A percentile compares a stretch with the other conserved stretches of the same genome.
phyloP scores from a whole-genome alignment of 92 coral and sea anemone genomes.

The Parazoanthus darwini region DNA sequence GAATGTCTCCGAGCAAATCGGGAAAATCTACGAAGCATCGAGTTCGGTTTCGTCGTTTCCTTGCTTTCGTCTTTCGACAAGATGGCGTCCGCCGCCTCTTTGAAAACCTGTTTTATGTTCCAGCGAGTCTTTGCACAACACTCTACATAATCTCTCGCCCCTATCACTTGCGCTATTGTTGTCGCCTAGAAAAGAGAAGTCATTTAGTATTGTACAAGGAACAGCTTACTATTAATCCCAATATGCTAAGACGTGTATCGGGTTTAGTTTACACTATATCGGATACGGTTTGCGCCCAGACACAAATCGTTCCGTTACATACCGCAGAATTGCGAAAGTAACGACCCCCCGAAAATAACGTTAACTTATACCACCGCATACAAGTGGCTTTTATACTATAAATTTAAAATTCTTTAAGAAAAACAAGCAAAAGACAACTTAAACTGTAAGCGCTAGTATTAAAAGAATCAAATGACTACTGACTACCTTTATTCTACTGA shows the following conservation, averaged over 20 bases:
- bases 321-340: no score
- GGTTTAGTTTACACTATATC: no score
- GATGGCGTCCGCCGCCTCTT: slow-evolving; percentile 93
- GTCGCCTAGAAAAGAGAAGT: slow-evolving; percentile 59
- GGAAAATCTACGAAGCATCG: slow-evolving; percentile 86
- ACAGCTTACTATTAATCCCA: background rate
- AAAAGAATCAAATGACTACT: no score
- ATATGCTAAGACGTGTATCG: background rate
- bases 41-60: slow-evolving; percentile 69
- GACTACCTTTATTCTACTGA: slow-evolving; percentile 70
- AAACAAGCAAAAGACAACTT: no score
- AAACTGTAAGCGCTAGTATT: no score
- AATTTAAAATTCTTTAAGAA: no score
- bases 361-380: no score
- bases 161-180: slow-evolving; percentile 71
- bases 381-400: no score
- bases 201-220: background rate
- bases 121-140: slow-evolving; percentile 98
- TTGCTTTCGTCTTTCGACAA: slow-evolving; percentile 66
- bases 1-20: slow-evolving; percentile 81
- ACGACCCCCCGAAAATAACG: no score
- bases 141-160: slow-evolving; percentile 86
- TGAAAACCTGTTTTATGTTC: slow-evolving; percentile 90
- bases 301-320: no score
- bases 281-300: no score